These are phyloP conservation scores for Hemitrygon akajei DNA, from an alignment of 2,797 vertebrate species.

Conservation along the genomic window DNA sequence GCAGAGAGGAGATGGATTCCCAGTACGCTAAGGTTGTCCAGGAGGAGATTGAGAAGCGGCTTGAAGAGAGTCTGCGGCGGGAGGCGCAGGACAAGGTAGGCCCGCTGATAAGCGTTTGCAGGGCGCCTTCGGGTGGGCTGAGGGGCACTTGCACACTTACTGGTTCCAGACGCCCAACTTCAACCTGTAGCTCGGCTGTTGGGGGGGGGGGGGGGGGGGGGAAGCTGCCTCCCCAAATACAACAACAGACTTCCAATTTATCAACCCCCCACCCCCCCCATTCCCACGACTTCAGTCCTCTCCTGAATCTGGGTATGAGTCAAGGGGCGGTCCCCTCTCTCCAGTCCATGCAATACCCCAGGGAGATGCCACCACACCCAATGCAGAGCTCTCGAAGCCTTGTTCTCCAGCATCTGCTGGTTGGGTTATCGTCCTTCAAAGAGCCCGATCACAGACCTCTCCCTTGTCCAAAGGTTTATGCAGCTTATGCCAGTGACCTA, in stretches of 20 bases:
- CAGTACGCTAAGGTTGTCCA: constrained; percentile 61
- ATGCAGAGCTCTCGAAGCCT: too few relatives aligned
- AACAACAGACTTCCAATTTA: background rate
- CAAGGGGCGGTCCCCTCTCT: background rate
- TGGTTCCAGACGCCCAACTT: background rate
- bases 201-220: rapidly evolving
- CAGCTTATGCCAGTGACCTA: too few relatives aligned
- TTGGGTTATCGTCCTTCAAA: too few relatives aligned
- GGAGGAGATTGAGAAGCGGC: constrained; percentile 59
- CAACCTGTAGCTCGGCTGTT: background rate
- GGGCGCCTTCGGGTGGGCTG: constrained; percentile 43
- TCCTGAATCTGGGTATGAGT: background rate
- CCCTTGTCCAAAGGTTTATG: too few relatives aligned
- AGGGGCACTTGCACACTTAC: constrained; percentile 39
- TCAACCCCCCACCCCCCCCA: background rate
- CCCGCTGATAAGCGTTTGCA: background rate
- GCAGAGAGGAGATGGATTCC: constrained; percentile 62
- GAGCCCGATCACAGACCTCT: too few relatives aligned
- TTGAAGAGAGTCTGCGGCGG: constrained; percentile 53
- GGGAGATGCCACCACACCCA: too few relatives aligned
- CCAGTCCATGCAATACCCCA: too few relatives aligned
- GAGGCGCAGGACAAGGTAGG: constrained; percentile 61
- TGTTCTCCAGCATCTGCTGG: too few relatives aligned
- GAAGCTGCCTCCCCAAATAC: background rate
- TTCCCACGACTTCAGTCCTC: background rate